phyloP scores from a whole-genome alignment of 2,888 invertebrate genomes.

The Philereme vetulata region DNA sequence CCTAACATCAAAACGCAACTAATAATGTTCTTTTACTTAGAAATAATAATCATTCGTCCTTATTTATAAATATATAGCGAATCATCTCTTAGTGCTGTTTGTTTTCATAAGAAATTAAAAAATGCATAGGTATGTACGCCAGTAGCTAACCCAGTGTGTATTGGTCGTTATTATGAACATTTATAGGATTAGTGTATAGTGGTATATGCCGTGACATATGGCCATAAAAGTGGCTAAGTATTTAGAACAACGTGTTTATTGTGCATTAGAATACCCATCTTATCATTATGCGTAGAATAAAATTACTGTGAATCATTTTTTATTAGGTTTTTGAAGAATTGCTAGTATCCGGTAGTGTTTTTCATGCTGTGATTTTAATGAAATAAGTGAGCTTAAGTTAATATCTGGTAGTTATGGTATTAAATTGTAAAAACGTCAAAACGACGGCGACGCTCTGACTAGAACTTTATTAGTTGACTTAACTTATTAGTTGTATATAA shows the following conservation, averaged over 20 bases:
- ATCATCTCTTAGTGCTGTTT: too few relatives aligned
- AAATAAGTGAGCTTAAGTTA: slow-evolving; percentile 32
- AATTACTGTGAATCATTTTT: slow-evolving; percentile 58
- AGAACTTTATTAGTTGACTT: too few relatives aligned
- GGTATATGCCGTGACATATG: slow-evolving; percentile 71
- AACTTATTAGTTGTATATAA: too few relatives aligned
- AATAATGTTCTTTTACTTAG: too few relatives aligned
- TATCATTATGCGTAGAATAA: slow-evolving; percentile 57
- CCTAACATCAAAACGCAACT: too few relatives aligned
- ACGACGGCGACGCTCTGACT: too few relatives aligned
- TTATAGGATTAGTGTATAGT: slow-evolving; percentile 61
- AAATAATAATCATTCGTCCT: too few relatives aligned
- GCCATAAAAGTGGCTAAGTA: slow-evolving; percentile 65
- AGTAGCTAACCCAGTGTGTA: slow-evolving; percentile 20
- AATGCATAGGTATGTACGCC: neutral
- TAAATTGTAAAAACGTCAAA: neutral
- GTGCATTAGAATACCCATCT: slow-evolving; percentile 62
- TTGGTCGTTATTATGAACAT: slow-evolving; percentile 46
- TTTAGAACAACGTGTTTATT: slow-evolving; percentile 76
- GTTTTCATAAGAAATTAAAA: too few relatives aligned
- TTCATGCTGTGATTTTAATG: slow-evolving; percentile 33
- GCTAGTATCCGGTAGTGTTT: slow-evolving; percentile 31
- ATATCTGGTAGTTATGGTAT: slow-evolving; percentile 18
- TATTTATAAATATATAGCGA: too few relatives aligned
- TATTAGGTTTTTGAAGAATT: slow-evolving; percentile 38